These are phyloP conservation scores for Callopanchax toddi DNA, from an alignment of 2,113 vertebrate species.

Conservation along the genomic window DNA sequence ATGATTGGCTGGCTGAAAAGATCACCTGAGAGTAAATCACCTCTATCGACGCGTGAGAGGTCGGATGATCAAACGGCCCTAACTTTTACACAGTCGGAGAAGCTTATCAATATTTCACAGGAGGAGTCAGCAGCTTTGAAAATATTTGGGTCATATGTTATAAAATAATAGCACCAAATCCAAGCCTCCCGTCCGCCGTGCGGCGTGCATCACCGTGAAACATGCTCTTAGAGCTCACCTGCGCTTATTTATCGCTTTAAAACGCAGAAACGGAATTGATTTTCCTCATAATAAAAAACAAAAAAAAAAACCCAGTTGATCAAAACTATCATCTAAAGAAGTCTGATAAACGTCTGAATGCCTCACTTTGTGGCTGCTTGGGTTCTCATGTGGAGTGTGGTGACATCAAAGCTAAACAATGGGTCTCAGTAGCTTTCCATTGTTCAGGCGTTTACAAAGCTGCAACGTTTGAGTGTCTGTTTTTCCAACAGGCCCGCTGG, in stretches of 20 bases:
- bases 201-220: too few species aligned
- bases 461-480: constrained; percentile 21
- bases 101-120: constrained; percentile 57
- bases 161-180: background rate
- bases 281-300: background rate
- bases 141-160: constrained; percentile 24
- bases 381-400: background rate
- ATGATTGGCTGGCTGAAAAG: constrained; percentile 67
- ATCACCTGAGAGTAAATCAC: constrained; percentile 68
- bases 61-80: constrained; percentile 72
- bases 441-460: constrained; percentile 25
- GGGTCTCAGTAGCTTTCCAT: constrained; percentile 24
- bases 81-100: constrained; percentile 46
- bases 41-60: constrained; percentile 49
- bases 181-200: background rate
- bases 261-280: too few species aligned
- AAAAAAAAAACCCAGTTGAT: background rate
- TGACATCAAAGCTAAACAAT: constrained; percentile 35
- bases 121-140: constrained; percentile 26
- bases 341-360: constrained; percentile 6
- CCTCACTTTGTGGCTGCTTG: constrained; percentile 4
- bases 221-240: too few species aligned
- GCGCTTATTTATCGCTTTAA: too few species aligned
- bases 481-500: constrained; percentile 10
- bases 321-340: constrained; percentile 3